These are phyloP conservation scores for Hipposideros larvatus DNA, from an alignment of 2,797 vertebrate species.

Conservation along the genomic window DNA sequence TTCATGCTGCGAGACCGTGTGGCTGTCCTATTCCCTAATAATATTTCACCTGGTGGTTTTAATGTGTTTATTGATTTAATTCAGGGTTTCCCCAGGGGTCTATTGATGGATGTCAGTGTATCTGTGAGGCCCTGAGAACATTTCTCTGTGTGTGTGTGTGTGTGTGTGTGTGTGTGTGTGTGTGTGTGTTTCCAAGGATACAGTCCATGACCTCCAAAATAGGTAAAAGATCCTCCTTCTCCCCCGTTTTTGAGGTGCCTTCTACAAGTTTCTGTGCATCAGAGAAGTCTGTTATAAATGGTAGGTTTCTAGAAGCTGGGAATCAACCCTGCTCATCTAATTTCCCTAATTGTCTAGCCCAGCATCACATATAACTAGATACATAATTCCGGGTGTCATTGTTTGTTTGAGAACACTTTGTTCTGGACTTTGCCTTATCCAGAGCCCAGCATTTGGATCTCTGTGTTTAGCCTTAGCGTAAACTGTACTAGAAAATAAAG, in stretches of 20 bases:
- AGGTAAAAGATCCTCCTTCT: not conserved
- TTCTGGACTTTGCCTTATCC: slow-evolving; percentile 64
- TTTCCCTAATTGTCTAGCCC: slow-evolving; percentile 36
- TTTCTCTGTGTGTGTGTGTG: not conserved
- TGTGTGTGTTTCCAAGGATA: not conserved
- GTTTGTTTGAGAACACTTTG: slow-evolving; percentile 66
- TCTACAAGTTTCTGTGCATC: not conserved
- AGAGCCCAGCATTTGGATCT: slow-evolving; percentile 69
- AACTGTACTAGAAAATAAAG: slow-evolving; percentile 72
- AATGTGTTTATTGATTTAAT: slow-evolving; percentile 4
- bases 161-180: not conserved
- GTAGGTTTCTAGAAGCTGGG: slow-evolving; percentile 10
- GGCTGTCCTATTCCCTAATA: not conserved
- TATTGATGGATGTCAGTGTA: not conserved
- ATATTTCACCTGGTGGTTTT: not conserved
- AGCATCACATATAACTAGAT: slow-evolving; percentile 13
- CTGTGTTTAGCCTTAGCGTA: slow-evolving; percentile 67
- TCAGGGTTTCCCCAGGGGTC: not conserved
- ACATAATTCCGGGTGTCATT: slow-evolving; percentile 49
- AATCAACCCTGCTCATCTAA: not conserved
- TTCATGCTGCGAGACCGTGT: not conserved
- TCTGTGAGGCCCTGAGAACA: not conserved
- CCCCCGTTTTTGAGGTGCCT: not conserved
- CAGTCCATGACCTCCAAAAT: not conserved
- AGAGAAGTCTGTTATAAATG: not conserved